Evolutionary conservation across 2,113 vertebrate genomes (phyloP).

Genomic region (Danionella cerebrum): DNA sequence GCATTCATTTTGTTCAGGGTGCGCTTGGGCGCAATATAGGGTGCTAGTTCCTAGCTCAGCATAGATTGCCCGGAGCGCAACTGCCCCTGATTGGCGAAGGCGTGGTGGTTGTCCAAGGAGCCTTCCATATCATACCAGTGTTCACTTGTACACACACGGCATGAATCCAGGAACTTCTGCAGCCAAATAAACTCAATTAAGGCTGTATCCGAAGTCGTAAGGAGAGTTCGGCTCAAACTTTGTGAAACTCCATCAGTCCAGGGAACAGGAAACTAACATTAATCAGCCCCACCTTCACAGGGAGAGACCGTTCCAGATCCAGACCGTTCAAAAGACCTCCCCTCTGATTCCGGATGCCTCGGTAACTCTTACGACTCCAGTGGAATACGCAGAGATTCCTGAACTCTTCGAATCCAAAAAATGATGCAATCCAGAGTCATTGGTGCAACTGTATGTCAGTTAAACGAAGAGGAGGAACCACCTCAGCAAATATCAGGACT

Average conservation of each 20-base stretch:
- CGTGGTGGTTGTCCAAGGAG: constrained; percentile 58
- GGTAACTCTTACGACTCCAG: no score
- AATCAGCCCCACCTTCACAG: no score
- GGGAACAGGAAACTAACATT: no score
- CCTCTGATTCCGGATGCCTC: no score
- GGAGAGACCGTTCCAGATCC: no score
- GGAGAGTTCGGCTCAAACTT: no score
- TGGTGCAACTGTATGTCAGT: constrained; percentile 27
- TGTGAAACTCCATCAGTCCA: no score
- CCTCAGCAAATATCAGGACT: neutral
- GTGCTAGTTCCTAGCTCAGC: constrained; percentile 29
- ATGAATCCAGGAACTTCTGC: no score
- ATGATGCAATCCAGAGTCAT: constrained; percentile 1
- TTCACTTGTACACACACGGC: neutral
- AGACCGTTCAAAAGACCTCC: no score
- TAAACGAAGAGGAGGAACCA: constrained; percentile 13
- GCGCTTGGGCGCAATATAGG: constrained; percentile 25
- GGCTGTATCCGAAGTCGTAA: no score
- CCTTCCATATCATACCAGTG: constrained; percentile 48
- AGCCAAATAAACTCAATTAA: no score
- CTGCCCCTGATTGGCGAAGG: constrained; percentile 35
- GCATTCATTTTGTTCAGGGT: constrained; percentile 86
- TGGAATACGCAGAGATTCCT: neutral
- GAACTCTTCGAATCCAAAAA: constrained; percentile 14
- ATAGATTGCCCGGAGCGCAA: neutral